Conservation (phyloP, 2,113 vertebrate genomes). For the Oreotragus oreotragus region DNA sequence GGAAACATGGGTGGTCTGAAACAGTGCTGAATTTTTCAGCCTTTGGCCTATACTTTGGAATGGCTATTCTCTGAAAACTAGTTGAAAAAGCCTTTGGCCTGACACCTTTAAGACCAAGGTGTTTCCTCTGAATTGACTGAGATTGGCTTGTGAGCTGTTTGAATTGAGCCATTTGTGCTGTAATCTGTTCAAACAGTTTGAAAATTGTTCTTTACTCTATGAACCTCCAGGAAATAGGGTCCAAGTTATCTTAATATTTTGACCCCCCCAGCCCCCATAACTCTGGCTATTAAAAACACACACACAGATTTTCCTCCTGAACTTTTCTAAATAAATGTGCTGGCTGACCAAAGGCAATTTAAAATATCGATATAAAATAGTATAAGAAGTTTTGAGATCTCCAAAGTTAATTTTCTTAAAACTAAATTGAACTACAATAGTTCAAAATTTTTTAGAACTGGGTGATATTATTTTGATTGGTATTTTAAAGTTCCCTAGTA, state of each 20-base stretch:
- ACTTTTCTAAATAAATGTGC: not conserved
- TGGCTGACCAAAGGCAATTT: not conserved
- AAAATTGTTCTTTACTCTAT: not conserved
- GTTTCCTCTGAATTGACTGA: not conserved
- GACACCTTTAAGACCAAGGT: not conserved
- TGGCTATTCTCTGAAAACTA: not conserved
- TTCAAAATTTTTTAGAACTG: not conserved
- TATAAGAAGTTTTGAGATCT: not conserved
- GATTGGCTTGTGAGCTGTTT: not conserved
- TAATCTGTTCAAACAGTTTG: not conserved
- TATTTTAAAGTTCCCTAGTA: not conserved
- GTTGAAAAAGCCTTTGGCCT: not conserved
- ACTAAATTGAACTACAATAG: not conserved
- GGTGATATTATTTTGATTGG: not conserved
- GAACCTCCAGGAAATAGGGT: not conserved
- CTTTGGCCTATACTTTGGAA: not conserved
- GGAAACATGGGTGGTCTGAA: not conserved
- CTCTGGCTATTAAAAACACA: not conserved
- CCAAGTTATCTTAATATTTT: not conserved
- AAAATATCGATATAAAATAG: not conserved
- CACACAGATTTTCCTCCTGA: not conserved
- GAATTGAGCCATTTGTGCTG: not conserved
- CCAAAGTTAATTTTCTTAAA: not conserved
- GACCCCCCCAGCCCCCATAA: no score
- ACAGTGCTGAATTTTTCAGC: not conserved